phyloP scores from a whole-genome alignment of 2,888 invertebrate species.

The Hirtodrosophila alboralis region DNA sequence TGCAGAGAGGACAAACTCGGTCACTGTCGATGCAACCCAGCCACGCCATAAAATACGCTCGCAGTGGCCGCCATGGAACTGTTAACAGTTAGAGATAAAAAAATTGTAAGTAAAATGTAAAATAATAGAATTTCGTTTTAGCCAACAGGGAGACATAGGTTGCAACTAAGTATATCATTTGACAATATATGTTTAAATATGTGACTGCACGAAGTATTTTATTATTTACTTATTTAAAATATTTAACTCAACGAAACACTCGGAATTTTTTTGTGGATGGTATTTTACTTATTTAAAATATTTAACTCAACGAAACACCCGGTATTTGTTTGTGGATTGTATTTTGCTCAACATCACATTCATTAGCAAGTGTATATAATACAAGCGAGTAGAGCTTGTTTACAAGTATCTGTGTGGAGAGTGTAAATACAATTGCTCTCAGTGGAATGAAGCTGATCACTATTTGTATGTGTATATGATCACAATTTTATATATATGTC shows the following conservation, averaged over 20 bases:
- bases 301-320: slow-evolving; percentile 29
- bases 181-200: not conserved
- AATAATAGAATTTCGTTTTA: not conserved
- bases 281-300: too few relatives aligned
- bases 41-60: slow-evolving; percentile 92
- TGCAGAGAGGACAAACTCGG: slow-evolving; percentile 93
- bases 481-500: slow-evolving; percentile 33
- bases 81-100: slow-evolving; percentile 82
- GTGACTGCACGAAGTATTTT: not conserved
- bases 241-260: slow-evolving; percentile 23
- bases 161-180: not conserved
- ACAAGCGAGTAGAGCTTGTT: slow-evolving; percentile 6
- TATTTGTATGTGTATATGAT: slow-evolving; percentile 7
- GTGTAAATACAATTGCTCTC: slow-evolving; percentile 9
- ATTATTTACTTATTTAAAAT: not conserved
- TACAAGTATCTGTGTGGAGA: slow-evolving; percentile 8
- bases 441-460: too few relatives aligned
- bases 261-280: slow-evolving; percentile 25
- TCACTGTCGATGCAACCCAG: slow-evolving; percentile 90
- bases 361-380: slow-evolving; percentile 13
- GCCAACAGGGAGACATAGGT: slow-evolving; percentile 12
- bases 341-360: slow-evolving; percentile 35
- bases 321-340: slow-evolving; percentile 20
- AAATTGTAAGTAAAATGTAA: not conserved
- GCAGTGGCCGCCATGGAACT: slow-evolving; percentile 91